These are phyloP conservation scores for Microplitis mediator DNA, from an alignment of 1,140 invertebrate genomes.

Conservation along the genomic window DNA sequence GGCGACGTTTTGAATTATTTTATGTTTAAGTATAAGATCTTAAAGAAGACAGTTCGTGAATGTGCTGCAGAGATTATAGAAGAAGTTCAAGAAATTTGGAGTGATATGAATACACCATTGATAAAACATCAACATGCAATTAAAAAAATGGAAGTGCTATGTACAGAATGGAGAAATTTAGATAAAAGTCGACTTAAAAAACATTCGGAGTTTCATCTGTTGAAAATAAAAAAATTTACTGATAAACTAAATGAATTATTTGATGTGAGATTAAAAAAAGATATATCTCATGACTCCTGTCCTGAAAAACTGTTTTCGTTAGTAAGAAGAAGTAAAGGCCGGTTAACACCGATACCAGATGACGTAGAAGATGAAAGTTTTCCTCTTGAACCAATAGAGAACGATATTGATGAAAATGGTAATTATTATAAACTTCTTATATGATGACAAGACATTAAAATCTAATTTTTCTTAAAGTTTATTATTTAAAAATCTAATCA, in stretches of 20 bases:
- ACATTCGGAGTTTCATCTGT: not conserved
- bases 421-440: not conserved
- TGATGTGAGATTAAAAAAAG: conserved; percentile 1
- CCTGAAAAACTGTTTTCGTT: not conserved
- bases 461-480: not conserved
- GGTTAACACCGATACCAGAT: not conserved
- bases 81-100: not conserved
- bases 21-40: not conserved
- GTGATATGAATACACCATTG: not conserved
- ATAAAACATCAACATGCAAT: not conserved
- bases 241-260: not conserved
- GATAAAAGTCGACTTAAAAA: not conserved
- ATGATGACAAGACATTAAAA: not conserved
- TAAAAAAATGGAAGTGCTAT: not conserved
- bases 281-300: not conserved
- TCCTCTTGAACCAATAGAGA: not conserved
- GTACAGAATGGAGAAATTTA: not conserved
- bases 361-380: not conserved
- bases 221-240: conserved; percentile 1
- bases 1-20: not conserved
- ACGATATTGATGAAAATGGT: not conserved
- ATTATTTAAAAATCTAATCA: not conserved
- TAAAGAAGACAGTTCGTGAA: not conserved
- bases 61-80: not conserved
- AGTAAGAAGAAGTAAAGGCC: not conserved